Conservation (phyloP, 1,140 invertebrate genomes). For the Eurosta solidaginis region DNA sequence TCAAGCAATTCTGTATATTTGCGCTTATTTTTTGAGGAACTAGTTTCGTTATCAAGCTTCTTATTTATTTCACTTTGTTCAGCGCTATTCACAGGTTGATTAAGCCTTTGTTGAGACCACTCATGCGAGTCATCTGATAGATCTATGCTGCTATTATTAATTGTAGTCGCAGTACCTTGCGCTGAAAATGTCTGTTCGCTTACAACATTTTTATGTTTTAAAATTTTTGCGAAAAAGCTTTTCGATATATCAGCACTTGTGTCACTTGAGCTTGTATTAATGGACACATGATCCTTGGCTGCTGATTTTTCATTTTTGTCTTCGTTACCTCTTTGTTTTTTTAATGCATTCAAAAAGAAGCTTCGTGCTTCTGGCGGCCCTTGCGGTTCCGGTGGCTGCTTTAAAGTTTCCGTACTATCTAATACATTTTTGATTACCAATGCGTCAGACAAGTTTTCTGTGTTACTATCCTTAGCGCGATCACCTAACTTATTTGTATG, state of each 20-base stretch:
- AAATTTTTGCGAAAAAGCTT: constrained; percentile 32
- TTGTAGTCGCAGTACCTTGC: background rate
- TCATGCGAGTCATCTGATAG: background rate
- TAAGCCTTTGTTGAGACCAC: background rate
- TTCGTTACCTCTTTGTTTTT: constrained; percentile 37
- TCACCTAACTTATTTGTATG: background rate
- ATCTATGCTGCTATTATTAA: background rate
- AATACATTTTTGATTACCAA: too few species aligned
- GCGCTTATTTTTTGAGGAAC: background rate
- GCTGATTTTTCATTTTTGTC: too few species aligned
- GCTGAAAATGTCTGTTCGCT: background rate
- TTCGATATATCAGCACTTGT: background rate
- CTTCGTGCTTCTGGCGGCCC: background rate
- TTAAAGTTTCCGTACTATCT: too few species aligned
- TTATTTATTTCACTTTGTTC: background rate
- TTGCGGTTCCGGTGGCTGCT: too few species aligned
- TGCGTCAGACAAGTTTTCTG: too few species aligned
- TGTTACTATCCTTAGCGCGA: too few species aligned
- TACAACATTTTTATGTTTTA: background rate
- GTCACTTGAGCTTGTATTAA: background rate
- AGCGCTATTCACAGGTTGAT: background rate
- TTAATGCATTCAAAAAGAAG: constrained; percentile 34
- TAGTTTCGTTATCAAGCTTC: too few species aligned
- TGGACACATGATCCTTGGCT: background rate
- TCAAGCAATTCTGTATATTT: background rate